Evolutionary conservation across 1,140 invertebrate genomes (phyloP).

Genomic region (Drosophila arizonae): DNA sequence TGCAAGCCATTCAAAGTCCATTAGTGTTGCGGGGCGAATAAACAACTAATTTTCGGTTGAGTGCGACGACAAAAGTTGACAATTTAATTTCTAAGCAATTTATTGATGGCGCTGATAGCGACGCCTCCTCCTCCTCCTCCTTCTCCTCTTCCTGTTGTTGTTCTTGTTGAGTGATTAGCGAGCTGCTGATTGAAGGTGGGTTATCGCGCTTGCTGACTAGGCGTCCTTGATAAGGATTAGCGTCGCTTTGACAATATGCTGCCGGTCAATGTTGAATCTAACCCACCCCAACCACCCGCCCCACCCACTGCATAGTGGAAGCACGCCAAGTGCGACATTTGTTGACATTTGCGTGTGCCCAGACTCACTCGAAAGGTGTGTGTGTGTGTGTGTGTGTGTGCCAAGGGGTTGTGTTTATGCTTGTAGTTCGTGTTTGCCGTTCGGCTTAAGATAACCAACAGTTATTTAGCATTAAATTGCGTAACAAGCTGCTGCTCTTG

Average conservation of each 20-base stretch:
- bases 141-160: slow-evolving; percentile 15
- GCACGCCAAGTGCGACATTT: slow-evolving; percentile 70
- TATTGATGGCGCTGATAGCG: slow-evolving; percentile 56
- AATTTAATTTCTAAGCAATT: slow-evolving; percentile 79
- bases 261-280: slow-evolving; percentile 43
- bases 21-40: slow-evolving; percentile 54
- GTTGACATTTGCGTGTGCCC: slow-evolving; percentile 67
- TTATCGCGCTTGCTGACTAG: slow-evolving; percentile 2
- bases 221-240: slow-evolving; percentile 54
- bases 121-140: slow-evolving; percentile 13
- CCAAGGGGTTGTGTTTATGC: slow-evolving; percentile 16
- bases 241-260: slow-evolving; percentile 43
- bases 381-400: not conserved
- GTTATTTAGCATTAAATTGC: slow-evolving; percentile 43
- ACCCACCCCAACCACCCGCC: not conserved
- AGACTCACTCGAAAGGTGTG: not conserved
- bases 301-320: slow-evolving; percentile 29
- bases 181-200: not conserved
- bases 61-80: slow-evolving; percentile 64
- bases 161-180: slow-evolving; percentile 27
- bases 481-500: not conserved
- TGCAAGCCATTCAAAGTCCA: slow-evolving; percentile 65
- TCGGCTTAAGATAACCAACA: slow-evolving; percentile 66
- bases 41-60: slow-evolving; percentile 31
- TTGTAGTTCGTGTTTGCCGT: slow-evolving; percentile 51